Evolutionary conservation across 2,113 vertebrate genomes (phyloP).

Genomic region (Penelope pileata): DNA sequence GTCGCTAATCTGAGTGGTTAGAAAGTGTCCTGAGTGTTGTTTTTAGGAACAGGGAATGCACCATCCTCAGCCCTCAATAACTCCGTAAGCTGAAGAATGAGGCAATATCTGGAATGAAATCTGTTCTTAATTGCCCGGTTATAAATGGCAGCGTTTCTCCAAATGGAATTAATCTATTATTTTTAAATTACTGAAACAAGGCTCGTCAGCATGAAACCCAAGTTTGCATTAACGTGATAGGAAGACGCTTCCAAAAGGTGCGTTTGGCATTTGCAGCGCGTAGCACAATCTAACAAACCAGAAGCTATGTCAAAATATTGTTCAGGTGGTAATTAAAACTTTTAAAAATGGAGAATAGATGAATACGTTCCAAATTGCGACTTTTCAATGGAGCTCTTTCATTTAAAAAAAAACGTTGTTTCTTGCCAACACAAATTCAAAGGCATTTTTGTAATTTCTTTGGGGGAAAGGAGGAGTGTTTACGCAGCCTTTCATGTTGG

Average conservation of each 20-base stretch:
- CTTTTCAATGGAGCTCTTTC: constrained; percentile 70
- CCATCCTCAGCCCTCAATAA: background rate
- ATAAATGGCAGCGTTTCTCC: constrained; percentile 25
- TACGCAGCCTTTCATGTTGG: constrained; percentile 38
- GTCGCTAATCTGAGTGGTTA: background rate
- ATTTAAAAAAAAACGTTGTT: constrained; percentile 57
- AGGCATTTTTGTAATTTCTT: constrained; percentile 67
- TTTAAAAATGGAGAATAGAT: background rate
- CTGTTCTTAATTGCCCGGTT: constrained; percentile 54
- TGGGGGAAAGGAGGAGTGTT: constrained; percentile 52
- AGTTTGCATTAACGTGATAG: background rate
- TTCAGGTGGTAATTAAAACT: constrained; percentile 60
- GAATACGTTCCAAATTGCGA: constrained; percentile 45
- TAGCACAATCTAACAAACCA: background rate
- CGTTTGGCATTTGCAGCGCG: background rate
- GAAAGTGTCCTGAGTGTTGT: background rate
- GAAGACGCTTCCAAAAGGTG: constrained; percentile 15
- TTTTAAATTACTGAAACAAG: background rate
- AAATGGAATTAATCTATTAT: constrained; percentile 51
- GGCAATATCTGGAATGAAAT: constrained; percentile 45
- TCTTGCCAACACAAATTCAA: constrained; percentile 68
- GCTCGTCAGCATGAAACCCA: background rate
- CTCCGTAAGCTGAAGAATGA: constrained; percentile 4
- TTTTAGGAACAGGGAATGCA: background rate
- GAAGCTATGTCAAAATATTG: constrained; percentile 49